Percentiles rank a stretch among this genome's conserved stretches.
These are phyloP conservation scores for Vulpes ferrilata DNA, from an alignment of 2,113 vertebrate genomes.

Conservation along the genomic window DNA sequence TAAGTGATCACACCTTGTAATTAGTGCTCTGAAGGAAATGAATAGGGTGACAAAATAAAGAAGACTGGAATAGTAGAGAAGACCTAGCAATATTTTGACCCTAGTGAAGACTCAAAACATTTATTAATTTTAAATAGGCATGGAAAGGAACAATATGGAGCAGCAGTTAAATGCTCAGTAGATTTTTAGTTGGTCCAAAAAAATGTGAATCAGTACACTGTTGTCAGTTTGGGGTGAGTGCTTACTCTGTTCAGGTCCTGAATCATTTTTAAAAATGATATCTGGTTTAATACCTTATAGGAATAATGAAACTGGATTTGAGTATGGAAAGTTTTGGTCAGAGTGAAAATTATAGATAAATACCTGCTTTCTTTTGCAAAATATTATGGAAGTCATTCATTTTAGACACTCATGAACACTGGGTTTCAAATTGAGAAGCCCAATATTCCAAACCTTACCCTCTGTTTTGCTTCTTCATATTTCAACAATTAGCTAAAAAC, in stretches of 20 bases:
- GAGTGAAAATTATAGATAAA: neutral
- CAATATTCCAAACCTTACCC: neutral
- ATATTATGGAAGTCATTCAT: conserved; percentile 16
- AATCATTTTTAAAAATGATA: neutral
- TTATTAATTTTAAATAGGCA: neutral
- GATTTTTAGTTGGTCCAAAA: neutral
- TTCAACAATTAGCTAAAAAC: conserved; percentile 42
- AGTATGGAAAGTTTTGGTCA: neutral
- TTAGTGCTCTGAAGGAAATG: conserved; percentile 26
- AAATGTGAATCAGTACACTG: neutral
- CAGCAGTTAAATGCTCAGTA: neutral
- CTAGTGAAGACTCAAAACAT: neutral
- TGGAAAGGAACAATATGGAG: neutral
- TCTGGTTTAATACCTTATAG: neutral
- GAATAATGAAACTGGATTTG: neutral
- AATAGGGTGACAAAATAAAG: neutral
- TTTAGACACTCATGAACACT: neutral
- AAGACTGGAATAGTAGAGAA: neutral
- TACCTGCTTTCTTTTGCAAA: neutral
- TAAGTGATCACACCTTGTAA: neutral
- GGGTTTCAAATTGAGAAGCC: neutral
- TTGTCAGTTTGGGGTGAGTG: neutral
- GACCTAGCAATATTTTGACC: neutral
- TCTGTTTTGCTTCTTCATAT: conserved; percentile 33
- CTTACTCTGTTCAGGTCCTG: neutral